Evolutionary conservation across 2,888 invertebrate genomes (phyloP), one percentile per base, ranked within the genome.

Genomic region (Acholoe squamosa): DNA sequence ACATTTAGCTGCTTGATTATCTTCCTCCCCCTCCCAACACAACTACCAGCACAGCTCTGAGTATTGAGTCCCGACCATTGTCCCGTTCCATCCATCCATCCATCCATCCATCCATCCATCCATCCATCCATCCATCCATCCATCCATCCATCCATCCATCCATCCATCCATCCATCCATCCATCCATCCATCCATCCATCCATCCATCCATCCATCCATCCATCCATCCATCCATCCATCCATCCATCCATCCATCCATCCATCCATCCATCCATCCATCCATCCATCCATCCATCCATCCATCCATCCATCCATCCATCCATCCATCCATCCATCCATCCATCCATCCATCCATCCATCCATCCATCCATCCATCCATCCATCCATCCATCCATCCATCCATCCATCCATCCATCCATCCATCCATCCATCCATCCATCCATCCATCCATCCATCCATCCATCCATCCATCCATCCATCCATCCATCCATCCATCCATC

Each of bases 191-290:
- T 67, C 67, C 67, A 67, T 67, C 67, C 67, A 67, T 67, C 67
- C 67, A 67, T 67, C 67, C 67, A 67, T 67, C 67, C 67, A 67
- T 67, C 67, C 67, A 67, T 67, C 67, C 67, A 67, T 67, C 67
- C 67, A 67, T 67, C 67, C 28, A 86, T 86, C 25, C 54, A 86
- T 86, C 31, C 54, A 86, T 86, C 25, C 86, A 86, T 54, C 67
- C 67, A 67, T 67, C 67, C 67, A 67, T 67, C 67, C 67, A 67
- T 67, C 67, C 67, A 67, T 67, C 67, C 67, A 67, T 67, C 67
- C 67, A 67, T 67, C 67, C 67, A 67, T 67, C 67, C 67, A 67
- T 67, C 67, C 67, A 67, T 67, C 67, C 67, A 67, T 67, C 67
- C 67, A 67, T 67, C 67, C 67, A 67, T 67, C 67, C 67, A 67